These are phyloP conservation scores for Scrobipalpa atriplicella DNA, from an alignment of 2,888 invertebrate species.

Conservation along the genomic window DNA sequence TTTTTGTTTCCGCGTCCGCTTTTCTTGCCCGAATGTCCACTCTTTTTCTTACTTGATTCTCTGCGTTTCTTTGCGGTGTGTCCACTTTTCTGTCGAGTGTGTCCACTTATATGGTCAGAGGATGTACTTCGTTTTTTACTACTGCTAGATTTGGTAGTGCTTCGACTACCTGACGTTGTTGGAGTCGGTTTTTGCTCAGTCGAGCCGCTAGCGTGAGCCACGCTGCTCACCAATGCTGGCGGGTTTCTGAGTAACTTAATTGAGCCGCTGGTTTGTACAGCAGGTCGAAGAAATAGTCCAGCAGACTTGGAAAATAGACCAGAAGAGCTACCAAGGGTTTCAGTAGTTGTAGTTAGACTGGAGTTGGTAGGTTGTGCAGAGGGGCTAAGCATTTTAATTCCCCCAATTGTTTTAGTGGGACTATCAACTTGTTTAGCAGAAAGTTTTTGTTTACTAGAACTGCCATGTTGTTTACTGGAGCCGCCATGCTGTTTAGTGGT, in stretches of 20 bases:
- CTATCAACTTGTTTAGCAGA: neutral
- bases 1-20: neutral
- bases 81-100: neutral
- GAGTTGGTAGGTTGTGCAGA: neutral
- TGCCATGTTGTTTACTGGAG: neutral
- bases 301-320: neutral
- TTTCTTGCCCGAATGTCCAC: neutral
- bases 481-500: neutral
- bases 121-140: neutral
- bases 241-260: neutral
- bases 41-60: conserved; percentile 7
- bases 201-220: neutral
- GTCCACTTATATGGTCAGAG: neutral
- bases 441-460: too few species aligned
- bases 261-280: neutral
- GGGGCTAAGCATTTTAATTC: neutral
- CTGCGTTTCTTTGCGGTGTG: neutral
- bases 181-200: neutral
- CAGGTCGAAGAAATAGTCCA: neutral
- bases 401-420: neutral
- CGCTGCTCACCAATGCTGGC: neutral
- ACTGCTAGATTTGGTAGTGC: neutral
- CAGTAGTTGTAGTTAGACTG: neutral
- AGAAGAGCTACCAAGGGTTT: neutral
- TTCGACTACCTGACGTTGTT: neutral